Base-by-base conservation (phyloP, 2,888 invertebrate genomes). In the Diaprepes abbreviatus region DNA sequence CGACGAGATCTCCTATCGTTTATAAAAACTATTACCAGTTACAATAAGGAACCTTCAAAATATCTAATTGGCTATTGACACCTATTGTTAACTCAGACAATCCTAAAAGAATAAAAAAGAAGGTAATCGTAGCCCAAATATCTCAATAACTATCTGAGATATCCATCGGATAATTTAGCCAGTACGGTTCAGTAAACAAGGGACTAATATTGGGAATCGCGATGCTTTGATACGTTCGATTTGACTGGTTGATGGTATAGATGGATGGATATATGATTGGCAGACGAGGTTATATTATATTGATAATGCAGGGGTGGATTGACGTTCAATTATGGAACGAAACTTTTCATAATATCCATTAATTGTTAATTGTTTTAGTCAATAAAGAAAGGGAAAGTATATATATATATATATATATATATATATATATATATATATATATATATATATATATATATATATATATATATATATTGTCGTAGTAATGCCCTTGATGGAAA, bases 251-350 rank as follows among this genome's bases (percentile, higher is more conserved):
- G 57, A 65, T 65, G 17, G 35, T 65, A 55, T 67, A 69, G 65
- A 70, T 58, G 54, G 72, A 72, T 60, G 70, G 74, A 66, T 69
- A 50, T 65, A 66, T 75, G 75, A 76, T 71, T 66, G 74, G 74
- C 74, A 74, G 76, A 73, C 73, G 70, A 71, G 66, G 73, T 73
- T 74, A 66, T 68, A 43, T 14, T 28, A 16, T 50, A 28, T 50
- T 50, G 48, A 28, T 28, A 12, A 14, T 14, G 12, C 28, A 50
- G 48, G 48, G 48, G 28, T 14, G 48, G 24, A 50, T 14, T 43
- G 3, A n/a, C n/a, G n/a, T n/a, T n/a, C n/a, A n/a, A n/a, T n/a
- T n/a, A n/a, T n/a, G n/a, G n/a, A n/a, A n/a, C n/a, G n/a, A n/a
- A n/a, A n/a, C n/a, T n/a, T n/a, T n/a, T n/a, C n/a, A n/a, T n/a